These are phyloP conservation scores for Lasiurus cinereus DNA, from an alignment of 2,113 vertebrate species.

Conservation along the genomic window DNA sequence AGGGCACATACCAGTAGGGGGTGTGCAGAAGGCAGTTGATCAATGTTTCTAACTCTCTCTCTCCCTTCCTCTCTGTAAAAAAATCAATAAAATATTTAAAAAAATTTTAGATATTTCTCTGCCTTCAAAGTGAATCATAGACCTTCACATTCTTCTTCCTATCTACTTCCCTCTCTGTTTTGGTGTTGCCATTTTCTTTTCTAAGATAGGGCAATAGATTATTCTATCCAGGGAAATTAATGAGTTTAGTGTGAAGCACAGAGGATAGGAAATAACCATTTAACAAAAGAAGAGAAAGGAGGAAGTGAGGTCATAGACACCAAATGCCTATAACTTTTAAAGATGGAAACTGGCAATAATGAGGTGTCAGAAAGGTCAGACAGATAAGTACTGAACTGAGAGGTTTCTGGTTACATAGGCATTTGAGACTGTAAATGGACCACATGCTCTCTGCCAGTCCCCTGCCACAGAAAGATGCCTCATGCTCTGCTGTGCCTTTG, in stretches of 20 bases:
- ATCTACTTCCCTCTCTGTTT: background rate
- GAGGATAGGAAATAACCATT: background rate
- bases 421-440: conserved; percentile 29
- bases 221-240: background rate
- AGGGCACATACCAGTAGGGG: no score
- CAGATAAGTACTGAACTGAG: conserved; percentile 38
- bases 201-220: background rate
- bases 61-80: no score
- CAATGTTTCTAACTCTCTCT: no score
- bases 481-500: background rate
- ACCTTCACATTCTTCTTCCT: background rate
- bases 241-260: background rate
- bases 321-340: conserved; percentile 41
- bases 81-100: no score
- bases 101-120: background rate
- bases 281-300: conserved; percentile 20
- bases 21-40: no score
- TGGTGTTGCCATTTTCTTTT: background rate
- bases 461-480: background rate
- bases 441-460: background rate
- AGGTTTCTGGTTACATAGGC: background rate
- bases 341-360: background rate
- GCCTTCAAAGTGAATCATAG: background rate
- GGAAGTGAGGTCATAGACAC: conserved; percentile 43
- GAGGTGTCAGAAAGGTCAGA: conserved; percentile 47